Percentiles rank a stretch among this genome's conserved stretches.
Conservation (phyloP, 2,113 vertebrate genomes). For the Pyxicephalus adspersus region DNA sequence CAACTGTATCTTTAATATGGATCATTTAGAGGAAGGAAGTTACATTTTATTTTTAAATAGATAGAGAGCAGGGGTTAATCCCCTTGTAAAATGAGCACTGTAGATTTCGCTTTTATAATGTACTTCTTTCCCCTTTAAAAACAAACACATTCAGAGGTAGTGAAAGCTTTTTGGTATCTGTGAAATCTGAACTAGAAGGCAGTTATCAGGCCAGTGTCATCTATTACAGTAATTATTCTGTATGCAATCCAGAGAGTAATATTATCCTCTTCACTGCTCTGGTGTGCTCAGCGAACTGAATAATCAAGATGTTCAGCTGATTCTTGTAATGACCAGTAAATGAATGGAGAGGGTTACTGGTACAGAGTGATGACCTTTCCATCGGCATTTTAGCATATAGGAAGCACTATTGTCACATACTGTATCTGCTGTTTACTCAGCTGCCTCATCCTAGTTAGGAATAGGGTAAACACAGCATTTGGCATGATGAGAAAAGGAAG, state of each 20-base stretch:
- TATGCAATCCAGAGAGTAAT: constrained; percentile 19
- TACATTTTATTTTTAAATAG: no score
- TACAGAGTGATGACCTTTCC: constrained; percentile 16
- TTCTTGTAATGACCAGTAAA: constrained; percentile 14
- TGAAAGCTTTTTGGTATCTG: background rate
- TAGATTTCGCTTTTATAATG: no score
- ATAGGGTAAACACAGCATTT: background rate
- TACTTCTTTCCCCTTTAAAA: no score
- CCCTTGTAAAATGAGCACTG: no score
- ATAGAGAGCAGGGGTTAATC: no score
- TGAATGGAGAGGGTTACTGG: constrained; percentile 8
- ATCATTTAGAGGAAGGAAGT: no score
- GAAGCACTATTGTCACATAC: background rate
- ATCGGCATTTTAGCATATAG: constrained; percentile 6
- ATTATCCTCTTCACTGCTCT: background rate
- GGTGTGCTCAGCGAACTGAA: background rate
- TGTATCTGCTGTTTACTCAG: constrained; percentile 8
- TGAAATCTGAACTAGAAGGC: constrained; percentile 1
- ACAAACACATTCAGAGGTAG: background rate
- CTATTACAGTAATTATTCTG: constrained; percentile 24
- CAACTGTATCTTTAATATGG: no score
- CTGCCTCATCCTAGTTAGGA: constrained; percentile 5
- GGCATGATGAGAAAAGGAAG: background rate
- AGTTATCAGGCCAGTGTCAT: constrained; percentile 11
- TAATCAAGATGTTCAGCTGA: constrained; percentile 5